Percentiles rank a stretch among this genome's conserved stretches.
Evolutionary conservation across 2,888 invertebrate species (phyloP).

Genomic region (Petrolisthes manimaculis): DNA sequence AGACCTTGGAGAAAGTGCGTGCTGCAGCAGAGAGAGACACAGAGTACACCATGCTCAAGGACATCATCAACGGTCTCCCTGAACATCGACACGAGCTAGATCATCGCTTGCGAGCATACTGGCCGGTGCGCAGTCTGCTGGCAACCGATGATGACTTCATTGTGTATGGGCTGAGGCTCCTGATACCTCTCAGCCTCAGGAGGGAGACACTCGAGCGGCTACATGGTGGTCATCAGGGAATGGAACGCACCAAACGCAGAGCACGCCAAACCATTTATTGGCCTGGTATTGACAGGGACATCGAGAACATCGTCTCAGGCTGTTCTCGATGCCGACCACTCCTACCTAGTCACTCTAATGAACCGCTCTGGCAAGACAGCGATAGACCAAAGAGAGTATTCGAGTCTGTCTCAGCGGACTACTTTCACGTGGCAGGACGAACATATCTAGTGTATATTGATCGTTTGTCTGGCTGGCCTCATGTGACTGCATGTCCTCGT

Average conservation of each 20-base stretch:
- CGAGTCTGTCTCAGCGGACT: constrained; percentile 35
- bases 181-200: constrained; percentile 52
- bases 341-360: constrained; percentile 6
- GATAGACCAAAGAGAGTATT: constrained; percentile 16
- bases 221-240: constrained; percentile 46
- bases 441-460: constrained; percentile 34
- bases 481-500: constrained; percentile 2
- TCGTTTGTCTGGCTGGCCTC: constrained; percentile 36
- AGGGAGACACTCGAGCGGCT: constrained; percentile 7
- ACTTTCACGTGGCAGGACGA: constrained; percentile 35
- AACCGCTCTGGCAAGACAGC: background rate
- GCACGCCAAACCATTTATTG: constrained; percentile 62
- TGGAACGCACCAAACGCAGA: constrained; percentile 60
- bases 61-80: constrained; percentile 19
- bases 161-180: constrained; percentile 59
- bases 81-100: background rate
- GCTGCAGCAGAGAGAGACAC: background rate
- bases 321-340: constrained; percentile 14
- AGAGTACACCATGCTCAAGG: constrained; percentile 5
- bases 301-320: constrained; percentile 32
- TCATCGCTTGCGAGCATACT: background rate
- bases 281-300: constrained; percentile 57
- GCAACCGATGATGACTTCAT: constrained; percentile 47
- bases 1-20: constrained; percentile 12
- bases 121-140: constrained; percentile 39